These are phyloP conservation scores for Austrofundulus limnaeus DNA, from an alignment of 2,113 vertebrate genomes.

Conservation along the genomic window DNA sequence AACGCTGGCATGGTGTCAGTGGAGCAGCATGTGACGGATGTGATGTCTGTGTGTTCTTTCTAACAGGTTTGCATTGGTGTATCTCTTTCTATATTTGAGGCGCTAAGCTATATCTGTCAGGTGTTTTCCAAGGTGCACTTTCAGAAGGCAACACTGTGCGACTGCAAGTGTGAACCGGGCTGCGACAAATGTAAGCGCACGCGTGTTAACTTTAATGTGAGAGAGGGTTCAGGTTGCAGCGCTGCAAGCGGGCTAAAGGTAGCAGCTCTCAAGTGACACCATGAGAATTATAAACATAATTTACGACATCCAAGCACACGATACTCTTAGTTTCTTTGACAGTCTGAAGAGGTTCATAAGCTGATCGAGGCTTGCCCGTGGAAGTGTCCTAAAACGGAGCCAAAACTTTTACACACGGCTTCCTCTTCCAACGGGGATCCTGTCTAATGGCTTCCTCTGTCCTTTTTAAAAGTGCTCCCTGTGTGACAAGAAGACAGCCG, in stretches of 20 bases:
- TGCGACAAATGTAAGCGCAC: slow-evolving; percentile 21
- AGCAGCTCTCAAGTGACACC: slow-evolving; percentile 54
- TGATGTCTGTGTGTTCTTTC: slow-evolving; percentile 53
- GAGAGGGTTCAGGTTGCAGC: slow-evolving; percentile 52
- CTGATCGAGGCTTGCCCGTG: slow-evolving; percentile 4
- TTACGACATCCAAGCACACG: slow-evolving; percentile 55
- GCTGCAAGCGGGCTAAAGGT: slow-evolving; percentile 43
- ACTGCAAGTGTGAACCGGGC: slow-evolving; percentile 34
- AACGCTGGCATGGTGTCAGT: slow-evolving; percentile 23
- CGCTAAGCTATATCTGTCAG: slow-evolving; percentile 55
- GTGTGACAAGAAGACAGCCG: slow-evolving; percentile 20
- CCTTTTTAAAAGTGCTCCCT: slow-evolving; percentile 23
- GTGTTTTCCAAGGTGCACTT: slow-evolving; percentile 60
- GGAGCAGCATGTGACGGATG: slow-evolving; percentile 21
- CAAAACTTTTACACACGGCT: slow-evolving; percentile 29
- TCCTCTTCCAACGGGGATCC: slow-evolving; percentile 22
- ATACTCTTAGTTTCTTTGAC: slow-evolving; percentile 26
- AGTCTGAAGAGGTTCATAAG: slow-evolving; percentile 17
- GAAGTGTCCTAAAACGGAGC: slow-evolving; percentile 31
- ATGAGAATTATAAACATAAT: slow-evolving; percentile 61
- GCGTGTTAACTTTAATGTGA: slow-evolving; percentile 11
- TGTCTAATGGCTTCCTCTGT: slow-evolving; percentile 30
- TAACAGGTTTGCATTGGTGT: slow-evolving; percentile 53
- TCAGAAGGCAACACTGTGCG: slow-evolving; percentile 28
- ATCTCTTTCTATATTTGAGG: slow-evolving; percentile 63